Evolutionary conservation across 2,888 invertebrate genomes (phyloP).

Genomic region (Trichogramma evanescens): DNA sequence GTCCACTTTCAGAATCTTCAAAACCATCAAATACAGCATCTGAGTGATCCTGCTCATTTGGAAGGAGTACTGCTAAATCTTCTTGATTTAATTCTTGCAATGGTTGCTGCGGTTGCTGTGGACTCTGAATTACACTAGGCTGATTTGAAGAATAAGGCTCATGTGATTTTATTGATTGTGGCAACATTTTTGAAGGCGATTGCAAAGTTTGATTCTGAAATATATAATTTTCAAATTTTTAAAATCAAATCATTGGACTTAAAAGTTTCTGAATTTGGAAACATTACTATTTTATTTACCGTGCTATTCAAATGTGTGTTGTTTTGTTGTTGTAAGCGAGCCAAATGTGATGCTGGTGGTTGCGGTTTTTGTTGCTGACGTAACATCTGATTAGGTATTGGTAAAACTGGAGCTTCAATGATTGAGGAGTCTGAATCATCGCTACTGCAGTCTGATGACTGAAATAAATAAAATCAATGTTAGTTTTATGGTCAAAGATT

Average conservation of each 20-base stretch:
- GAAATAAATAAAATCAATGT: background rate
- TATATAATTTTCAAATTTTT: background rate
- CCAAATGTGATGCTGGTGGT: slow-evolving; percentile 4
- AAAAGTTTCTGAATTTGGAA: too few relatives aligned
- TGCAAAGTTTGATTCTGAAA: background rate
- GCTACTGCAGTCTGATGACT: slow-evolving; percentile 39
- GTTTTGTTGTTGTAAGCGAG: too few relatives aligned
- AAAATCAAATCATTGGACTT: too few relatives aligned
- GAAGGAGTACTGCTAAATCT: slow-evolving; percentile 70
- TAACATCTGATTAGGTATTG: background rate
- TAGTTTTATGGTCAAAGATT: background rate
- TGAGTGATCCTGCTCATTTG: slow-evolving; percentile 57
- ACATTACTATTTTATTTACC: too few relatives aligned
- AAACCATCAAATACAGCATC: slow-evolving; percentile 56
- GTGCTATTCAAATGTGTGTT: too few relatives aligned
- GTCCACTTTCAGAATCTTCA: slow-evolving; percentile 54
- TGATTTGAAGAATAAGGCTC: slow-evolving; percentile 14
- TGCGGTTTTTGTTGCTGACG: slow-evolving; percentile 5
- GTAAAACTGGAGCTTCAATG: slow-evolving; percentile 20
- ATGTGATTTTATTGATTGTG: background rate
- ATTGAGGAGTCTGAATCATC: slow-evolving; percentile 41
- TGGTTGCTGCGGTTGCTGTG: slow-evolving; percentile 28
- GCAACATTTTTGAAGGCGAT: background rate
- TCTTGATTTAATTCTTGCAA: slow-evolving; percentile 68
- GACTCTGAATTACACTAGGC: slow-evolving; percentile 7